Evolutionary conservation across 1,140 invertebrate species (phyloP).

Genomic region (Drosophila tropicalis): DNA sequence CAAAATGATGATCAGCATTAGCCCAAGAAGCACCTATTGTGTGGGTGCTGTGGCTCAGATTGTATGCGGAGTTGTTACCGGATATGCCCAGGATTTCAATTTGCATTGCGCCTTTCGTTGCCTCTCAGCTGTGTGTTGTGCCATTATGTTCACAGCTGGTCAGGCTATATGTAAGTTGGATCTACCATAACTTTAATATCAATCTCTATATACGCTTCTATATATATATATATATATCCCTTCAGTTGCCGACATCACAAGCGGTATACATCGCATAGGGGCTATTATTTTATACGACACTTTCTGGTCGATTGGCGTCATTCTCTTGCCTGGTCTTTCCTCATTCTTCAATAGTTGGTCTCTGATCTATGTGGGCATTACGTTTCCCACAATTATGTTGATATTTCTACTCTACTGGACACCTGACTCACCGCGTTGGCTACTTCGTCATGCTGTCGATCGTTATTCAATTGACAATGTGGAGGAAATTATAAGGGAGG

Average conservation of each 20-base stretch:
- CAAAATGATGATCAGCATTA: slow-evolving; percentile 80
- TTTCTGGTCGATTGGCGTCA: slow-evolving; percentile 83
- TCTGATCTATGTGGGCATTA: slow-evolving; percentile 83
- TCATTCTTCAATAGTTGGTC: slow-evolving; percentile 82
- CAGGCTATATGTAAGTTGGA: slow-evolving; percentile 79
- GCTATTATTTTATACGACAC: slow-evolving; percentile 83
- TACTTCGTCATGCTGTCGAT: slow-evolving; percentile 70
- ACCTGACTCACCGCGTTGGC: slow-evolving; percentile 83
- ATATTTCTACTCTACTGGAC: slow-evolving; percentile 83
- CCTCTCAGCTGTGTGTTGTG: slow-evolving; percentile 80
- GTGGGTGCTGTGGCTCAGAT: slow-evolving; percentile 79
- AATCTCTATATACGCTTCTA: not conserved
- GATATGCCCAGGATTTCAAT: slow-evolving; percentile 76
- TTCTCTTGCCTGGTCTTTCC: slow-evolving; percentile 80
- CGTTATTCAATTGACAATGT: slow-evolving; percentile 64
- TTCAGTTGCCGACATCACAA: slow-evolving; percentile 80
- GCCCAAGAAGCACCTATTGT: slow-evolving; percentile 81
- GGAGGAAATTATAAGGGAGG: slow-evolving; percentile 74
- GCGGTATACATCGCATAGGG: slow-evolving; percentile 79
- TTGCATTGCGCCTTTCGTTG: slow-evolving; percentile 82
- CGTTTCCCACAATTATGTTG: slow-evolving; percentile 80
- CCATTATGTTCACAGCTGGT: slow-evolving; percentile 80
- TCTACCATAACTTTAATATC: not conserved
- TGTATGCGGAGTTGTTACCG: slow-evolving; percentile 78
- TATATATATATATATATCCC: too few relatives aligned